Base-by-base conservation (phyloP, 1,140 invertebrate genomes). In the Megalonaias nervosa region DNA sequence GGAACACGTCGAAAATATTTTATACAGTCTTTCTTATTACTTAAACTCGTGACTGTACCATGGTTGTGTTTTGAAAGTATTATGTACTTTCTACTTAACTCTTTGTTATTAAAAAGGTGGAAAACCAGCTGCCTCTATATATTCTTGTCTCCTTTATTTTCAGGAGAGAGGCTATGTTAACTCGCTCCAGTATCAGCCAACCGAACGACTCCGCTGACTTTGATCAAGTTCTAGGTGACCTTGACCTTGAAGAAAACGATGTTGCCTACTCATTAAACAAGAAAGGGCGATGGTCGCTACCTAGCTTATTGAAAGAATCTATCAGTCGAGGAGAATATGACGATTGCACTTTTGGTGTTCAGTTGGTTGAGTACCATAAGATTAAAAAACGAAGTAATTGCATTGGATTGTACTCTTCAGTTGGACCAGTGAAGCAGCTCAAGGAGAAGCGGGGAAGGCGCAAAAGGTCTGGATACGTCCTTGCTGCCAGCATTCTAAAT, bases 231-330 rank as follows among this genome's bases (percentile, higher is more conserved):
- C 19, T 31, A 13, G 19, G 31, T 17, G 16, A 17, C 15, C 71
- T 58, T 6, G 48, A 61, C 11, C 12, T 15, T 31, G 68, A 68
- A 57, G 14, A 59, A n/a, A 70, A 78, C 48, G 23, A 59, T 19
- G 66, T 78, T 4, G 66, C 26, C 57, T 78, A 72, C 23, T 78
- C 76, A 4, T 62, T 78, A 57, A 78, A 78, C 60, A 78, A 78
- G 38, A 67, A 78, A 58, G 15, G 58, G n/a, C 38, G 76, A 68
- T 78, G 76, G 76, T 59, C 67, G 6, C 70, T 78, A 2, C 76
- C 76, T 3, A 38, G 23, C 15, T 23, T 73, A 16, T 19, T 78
- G 5, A 55, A 74, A 21, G 58, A 78, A 9, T 58, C 61, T 2
- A 78, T 78, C 57, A 15, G 62, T 6, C 1, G 19, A 26, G 38